Evolutionary conservation across 2,113 vertebrate genomes (phyloP), one percentile per base, ranked within the genome.

Genomic region (Accipiter cooperii): DNA sequence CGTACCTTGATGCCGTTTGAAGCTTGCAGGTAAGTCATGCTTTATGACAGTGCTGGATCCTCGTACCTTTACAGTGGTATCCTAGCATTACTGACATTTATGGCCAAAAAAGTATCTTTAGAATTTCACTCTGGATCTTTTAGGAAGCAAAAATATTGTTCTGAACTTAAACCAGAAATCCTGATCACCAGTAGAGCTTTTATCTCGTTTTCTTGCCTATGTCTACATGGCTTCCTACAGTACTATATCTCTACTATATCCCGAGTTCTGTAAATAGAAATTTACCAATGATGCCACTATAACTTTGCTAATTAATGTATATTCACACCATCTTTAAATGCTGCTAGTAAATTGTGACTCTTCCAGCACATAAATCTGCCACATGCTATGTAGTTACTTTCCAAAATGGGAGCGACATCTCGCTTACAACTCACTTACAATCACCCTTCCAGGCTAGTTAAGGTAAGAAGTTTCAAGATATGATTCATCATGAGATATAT

Each of bases 401-500:
- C 87, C 63, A 95, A 93, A 93, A 90, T 74, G 81, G 88, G 60
- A 84, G 75, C 77, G 61, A 89, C 63, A 51, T 90, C 29, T 92
- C 13, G 2, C 57, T 81, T 74, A 96, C 71, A 81, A 81, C 88
- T 87, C 73, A 66, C 65, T 64, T 17, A 61, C 34, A 68, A 81
- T 95, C 80, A 91, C 70, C 90, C 81, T 89, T 95, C 80, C 51
- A 85, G 93, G 89, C 96, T 86, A 93, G 86, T 90, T 95, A 93
- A 74, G 70, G 90, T 95, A 86, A 95, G 86, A 90, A 91, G 68
- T 87, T 96, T 94, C 79, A 90, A 92, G 61, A 94, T 87, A 91
- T 95, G 93, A 96, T 96, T 97, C 89, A 92, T 87, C 89, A 38
- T 82, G 82, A 93, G 95, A 94, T 94, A 96, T 95, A 96, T 95